Percentiles rank a stretch among this genome's conserved stretches.
Evolutionary conservation across 2,888 invertebrate genomes (phyloP).

Genomic region (Phanerotoma sp.): DNA sequence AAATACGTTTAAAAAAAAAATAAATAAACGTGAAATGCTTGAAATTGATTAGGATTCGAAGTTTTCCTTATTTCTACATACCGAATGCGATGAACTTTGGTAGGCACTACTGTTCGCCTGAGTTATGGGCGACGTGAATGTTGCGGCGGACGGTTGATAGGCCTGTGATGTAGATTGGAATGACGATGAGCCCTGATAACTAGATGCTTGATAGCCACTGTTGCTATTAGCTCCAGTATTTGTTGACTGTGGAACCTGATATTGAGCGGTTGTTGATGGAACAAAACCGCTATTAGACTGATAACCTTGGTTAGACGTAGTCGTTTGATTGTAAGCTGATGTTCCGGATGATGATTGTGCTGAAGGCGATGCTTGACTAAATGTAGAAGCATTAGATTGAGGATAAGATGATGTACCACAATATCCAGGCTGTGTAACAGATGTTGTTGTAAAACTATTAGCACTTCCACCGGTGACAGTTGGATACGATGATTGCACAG

Average conservation of each 20-base stretch:
- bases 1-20: too few relatives aligned
- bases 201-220: slow-evolving; percentile 48
- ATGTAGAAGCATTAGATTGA: slow-evolving; percentile 50
- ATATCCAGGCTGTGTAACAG: slow-evolving; percentile 50
- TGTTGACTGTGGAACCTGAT: slow-evolving; percentile 45
- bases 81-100: slow-evolving; percentile 52
- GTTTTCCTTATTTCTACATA: too few relatives aligned
- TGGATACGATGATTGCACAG: slow-evolving; percentile 61
- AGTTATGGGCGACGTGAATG: slow-evolving; percentile 52
- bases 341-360: slow-evolving; percentile 44
- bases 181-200: slow-evolving; percentile 52
- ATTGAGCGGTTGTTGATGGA: slow-evolving; percentile 52
- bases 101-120: slow-evolving; percentile 49
- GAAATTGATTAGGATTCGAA: too few relatives aligned
- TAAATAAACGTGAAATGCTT: too few relatives aligned
- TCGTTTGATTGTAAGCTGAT: slow-evolving; percentile 49
- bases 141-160: slow-evolving; percentile 53
- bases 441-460: slow-evolving; percentile 50
- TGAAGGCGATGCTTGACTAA: slow-evolving; percentile 52
- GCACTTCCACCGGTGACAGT: slow-evolving; percentile 61
- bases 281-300: slow-evolving; percentile 50
- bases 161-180: slow-evolving; percentile 52
- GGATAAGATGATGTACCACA: slow-evolving; percentile 49
- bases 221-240: slow-evolving; percentile 48
- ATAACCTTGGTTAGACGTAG: slow-evolving; percentile 52